These are phyloP conservation scores for Phoxinus dragarum DNA, from an alignment of 2,797 vertebrate genomes.

Conservation along the genomic window DNA sequence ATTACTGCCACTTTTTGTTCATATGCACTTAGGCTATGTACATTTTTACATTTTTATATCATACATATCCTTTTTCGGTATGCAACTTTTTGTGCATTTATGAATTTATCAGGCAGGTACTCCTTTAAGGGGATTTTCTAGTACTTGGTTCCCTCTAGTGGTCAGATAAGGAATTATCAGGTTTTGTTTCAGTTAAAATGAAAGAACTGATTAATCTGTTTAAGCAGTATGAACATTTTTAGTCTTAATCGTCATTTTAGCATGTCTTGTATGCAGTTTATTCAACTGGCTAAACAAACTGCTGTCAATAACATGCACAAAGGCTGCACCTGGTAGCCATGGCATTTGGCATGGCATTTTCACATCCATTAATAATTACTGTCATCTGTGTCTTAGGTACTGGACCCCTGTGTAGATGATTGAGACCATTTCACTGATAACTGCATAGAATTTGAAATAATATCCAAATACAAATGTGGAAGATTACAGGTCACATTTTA, in stretches of 20 bases:
- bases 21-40: not conserved
- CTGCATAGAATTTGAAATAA: conserved; percentile 11
- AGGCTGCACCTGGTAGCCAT: conserved; percentile 23
- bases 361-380: conserved; percentile 57
- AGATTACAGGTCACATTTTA: not conserved
- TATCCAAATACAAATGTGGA: not conserved
- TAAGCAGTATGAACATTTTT: not conserved
- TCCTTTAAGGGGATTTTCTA: conserved; percentile 11
- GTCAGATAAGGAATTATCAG: not conserved
- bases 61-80: not conserved
- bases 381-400: conserved; percentile 47
- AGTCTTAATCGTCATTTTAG: not conserved
- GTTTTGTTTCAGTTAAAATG: not conserved
- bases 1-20: not conserved
- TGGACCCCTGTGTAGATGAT: conserved; percentile 46
- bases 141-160: conserved; percentile 56
- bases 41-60: not conserved
- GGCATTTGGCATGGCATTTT: conserved; percentile 56
- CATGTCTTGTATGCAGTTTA: not conserved
- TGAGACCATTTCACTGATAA: conserved; percentile 36
- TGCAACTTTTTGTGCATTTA: not conserved
- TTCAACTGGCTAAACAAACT: conserved; percentile 17
- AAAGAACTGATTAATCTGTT: not conserved
- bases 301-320: conserved; percentile 26
- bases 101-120: not conserved